Evolutionary conservation across 2,888 invertebrate species (phyloP).

Genomic region (Thymelicus lineola): DNA sequence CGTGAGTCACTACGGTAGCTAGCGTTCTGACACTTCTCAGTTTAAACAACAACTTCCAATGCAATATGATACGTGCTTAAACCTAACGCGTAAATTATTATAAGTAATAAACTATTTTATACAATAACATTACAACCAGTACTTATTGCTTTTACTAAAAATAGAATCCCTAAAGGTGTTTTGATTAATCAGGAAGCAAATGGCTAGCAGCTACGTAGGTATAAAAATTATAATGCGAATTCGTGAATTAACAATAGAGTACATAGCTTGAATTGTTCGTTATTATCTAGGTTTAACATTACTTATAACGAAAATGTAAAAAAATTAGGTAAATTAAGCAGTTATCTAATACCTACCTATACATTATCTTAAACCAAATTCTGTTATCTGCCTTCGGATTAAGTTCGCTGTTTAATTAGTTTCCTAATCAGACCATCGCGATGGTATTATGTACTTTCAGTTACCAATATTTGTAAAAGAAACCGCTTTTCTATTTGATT

Average conservation of each 20-base stretch:
- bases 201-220: not conserved
- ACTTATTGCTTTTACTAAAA: slow-evolving; percentile 7
- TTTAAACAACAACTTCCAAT: slow-evolving; percentile 10
- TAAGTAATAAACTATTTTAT: slow-evolving; percentile 22
- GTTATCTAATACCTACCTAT: not conserved
- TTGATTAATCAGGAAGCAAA: slow-evolving; percentile 8
- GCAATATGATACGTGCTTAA: slow-evolving; percentile 28
- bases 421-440: slow-evolving; percentile 17
- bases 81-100: slow-evolving; percentile 14
- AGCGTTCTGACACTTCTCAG: slow-evolving; percentile 18
- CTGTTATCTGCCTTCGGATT: slow-evolving; percentile 15
- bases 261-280: too few relatives aligned
- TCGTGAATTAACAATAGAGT: too few relatives aligned
- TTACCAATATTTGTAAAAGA: slow-evolving; percentile 2
- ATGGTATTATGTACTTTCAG: not conserved
- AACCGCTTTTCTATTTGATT: not conserved
- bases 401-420: slow-evolving; percentile 21
- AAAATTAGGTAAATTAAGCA: not conserved
- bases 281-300: too few relatives aligned
- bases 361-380: slow-evolving; percentile 3
- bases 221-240: too few relatives aligned
- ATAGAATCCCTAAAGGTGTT: not conserved
- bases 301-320: too few relatives aligned
- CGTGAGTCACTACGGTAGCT: slow-evolving; percentile 33
- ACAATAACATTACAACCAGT: slow-evolving; percentile 15